phyloP scores from a whole-genome alignment of 2,113 vertebrate species.

The Neotoma lepida region DNA sequence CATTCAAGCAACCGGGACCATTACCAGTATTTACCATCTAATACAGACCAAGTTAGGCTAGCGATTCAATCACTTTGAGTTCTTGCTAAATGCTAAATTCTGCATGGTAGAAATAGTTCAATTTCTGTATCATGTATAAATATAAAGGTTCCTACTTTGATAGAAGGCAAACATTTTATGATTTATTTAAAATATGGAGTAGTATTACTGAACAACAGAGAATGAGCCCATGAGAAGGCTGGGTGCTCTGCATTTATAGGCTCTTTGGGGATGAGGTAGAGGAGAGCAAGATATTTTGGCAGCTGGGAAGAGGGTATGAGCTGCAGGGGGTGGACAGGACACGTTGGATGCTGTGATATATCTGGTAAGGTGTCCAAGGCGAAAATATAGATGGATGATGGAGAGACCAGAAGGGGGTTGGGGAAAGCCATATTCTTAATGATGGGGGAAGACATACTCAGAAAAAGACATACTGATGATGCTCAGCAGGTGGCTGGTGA shows the following conservation, averaged over 20 bases:
- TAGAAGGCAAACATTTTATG: constrained; percentile 75
- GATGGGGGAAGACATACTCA: constrained; percentile 29
- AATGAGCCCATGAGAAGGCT: constrained; percentile 72
- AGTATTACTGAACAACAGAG: constrained; percentile 70
- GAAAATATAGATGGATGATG: background rate
- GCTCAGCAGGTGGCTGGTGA: constrained; percentile 74
- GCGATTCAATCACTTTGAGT: constrained; percentile 67
- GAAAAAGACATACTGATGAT: constrained; percentile 66
- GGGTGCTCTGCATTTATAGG: constrained; percentile 73
- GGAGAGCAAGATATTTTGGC: constrained; percentile 68
- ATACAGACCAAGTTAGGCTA: constrained; percentile 65
- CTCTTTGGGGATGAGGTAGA: constrained; percentile 80
- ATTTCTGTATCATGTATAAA: constrained; percentile 78
- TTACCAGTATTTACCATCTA: constrained; percentile 53
- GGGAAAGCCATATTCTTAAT: background rate
- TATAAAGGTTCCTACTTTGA: constrained; percentile 77
- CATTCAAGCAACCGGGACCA: constrained; percentile 65
- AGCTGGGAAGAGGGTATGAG: constrained; percentile 49
- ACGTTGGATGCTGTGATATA: background rate
- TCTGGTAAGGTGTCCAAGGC: background rate
- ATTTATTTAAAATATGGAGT: constrained; percentile 78
- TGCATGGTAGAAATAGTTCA: constrained; percentile 77
- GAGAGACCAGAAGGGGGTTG: background rate
- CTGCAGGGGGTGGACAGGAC: background rate
- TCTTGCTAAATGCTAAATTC: constrained; percentile 74